Percentiles rank a stretch among this genome's conserved stretches.
phyloP scores from a whole-genome alignment of 2,888 invertebrate genomes.

The Hemistola chrysoprasaria region DNA sequence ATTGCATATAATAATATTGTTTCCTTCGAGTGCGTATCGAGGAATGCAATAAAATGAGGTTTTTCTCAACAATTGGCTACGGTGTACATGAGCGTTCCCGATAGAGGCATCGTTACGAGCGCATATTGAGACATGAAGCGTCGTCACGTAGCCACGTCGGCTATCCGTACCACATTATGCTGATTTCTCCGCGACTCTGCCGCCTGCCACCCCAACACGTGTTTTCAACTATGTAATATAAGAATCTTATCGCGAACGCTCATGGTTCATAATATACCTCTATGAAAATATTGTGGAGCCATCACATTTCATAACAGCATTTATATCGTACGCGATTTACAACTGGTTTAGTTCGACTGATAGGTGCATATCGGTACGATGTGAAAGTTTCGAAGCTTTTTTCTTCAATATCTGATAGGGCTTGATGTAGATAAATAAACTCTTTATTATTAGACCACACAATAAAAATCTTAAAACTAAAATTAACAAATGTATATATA shows the following conservation, averaged over 20 bases:
- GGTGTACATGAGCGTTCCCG: slow-evolving; percentile 19
- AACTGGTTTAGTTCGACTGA: too few relatives aligned
- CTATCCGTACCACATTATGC: slow-evolving; percentile 59
- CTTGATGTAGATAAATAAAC: too few relatives aligned
- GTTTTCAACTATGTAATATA: slow-evolving; percentile 4
- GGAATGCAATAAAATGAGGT: slow-evolving; percentile 20
- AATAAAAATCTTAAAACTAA: too few relatives aligned
- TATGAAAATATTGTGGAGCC: background rate
- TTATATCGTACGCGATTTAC: too few relatives aligned
- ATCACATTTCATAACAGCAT: too few relatives aligned
- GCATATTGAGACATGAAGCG: slow-evolving; percentile 50
- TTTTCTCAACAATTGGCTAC: slow-evolving; percentile 18
- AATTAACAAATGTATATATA: too few relatives aligned
- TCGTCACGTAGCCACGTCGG: slow-evolving; percentile 57
- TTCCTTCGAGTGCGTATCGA: too few relatives aligned
- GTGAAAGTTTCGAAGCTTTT: background rate
- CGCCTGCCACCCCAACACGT: slow-evolving; percentile 12
- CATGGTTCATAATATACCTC: too few relatives aligned
- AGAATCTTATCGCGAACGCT: slow-evolving; percentile 3
- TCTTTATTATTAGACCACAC: too few relatives aligned
- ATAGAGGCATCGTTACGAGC: slow-evolving; percentile 39
- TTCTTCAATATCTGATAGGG: background rate
- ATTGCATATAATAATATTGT: too few relatives aligned
- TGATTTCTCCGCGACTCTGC: slow-evolving; percentile 41
- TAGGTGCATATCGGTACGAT: too few relatives aligned